These are phyloP conservation scores for Acrocephalus kingi DNA, from an alignment of 2,113 vertebrate genomes.

Conservation along the genomic window DNA sequence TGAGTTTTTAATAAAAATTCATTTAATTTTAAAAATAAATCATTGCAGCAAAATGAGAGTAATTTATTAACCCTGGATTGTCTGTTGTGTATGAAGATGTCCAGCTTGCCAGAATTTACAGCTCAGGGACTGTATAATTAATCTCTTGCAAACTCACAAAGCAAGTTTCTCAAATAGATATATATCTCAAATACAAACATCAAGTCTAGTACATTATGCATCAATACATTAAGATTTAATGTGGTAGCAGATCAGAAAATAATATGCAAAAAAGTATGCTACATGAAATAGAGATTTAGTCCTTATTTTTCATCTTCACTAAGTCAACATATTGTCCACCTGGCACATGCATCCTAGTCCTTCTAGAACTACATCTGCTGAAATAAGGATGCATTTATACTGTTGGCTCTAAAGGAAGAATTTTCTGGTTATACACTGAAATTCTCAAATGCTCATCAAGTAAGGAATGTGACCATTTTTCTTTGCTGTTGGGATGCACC, in stretches of 20 bases:
- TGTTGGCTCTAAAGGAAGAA: neutral
- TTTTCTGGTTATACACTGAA: neutral
- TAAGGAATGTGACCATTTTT: neutral
- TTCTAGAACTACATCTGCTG: neutral
- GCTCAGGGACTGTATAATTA: neutral
- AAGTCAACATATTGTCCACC: neutral
- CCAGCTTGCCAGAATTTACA: conserved; percentile 25
- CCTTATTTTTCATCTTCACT: neutral
- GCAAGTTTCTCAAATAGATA: neutral
- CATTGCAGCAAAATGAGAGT: neutral
- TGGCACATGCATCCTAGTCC: neutral
- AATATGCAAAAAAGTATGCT: neutral
- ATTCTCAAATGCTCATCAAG: neutral
- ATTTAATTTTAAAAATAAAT: neutral
- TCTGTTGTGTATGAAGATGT: neutral
- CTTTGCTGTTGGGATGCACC: neutral
- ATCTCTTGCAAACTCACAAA: neutral
- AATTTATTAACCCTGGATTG: neutral
- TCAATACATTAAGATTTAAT: neutral
- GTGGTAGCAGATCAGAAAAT: neutral
- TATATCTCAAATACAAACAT: neutral
- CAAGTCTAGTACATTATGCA: neutral
- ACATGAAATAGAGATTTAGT: neutral
- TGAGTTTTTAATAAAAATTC: neutral
- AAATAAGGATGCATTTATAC: neutral